Evolutionary conservation across 1,140 invertebrate genomes (phyloP).

Genomic region (Pogonomyrmex barbatus): DNA sequence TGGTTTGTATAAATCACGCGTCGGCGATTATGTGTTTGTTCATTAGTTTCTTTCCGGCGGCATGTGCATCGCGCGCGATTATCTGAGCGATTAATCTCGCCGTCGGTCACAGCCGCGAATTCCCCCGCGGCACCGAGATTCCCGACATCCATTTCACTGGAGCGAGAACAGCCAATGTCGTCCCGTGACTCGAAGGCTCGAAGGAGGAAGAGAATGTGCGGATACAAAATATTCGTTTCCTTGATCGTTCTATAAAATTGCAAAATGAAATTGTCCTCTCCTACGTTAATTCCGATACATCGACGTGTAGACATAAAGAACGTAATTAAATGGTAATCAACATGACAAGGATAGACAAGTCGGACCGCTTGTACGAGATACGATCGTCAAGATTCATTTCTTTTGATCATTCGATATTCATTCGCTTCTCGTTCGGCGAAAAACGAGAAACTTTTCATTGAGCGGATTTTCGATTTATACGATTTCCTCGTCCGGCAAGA

Average conservation of each 20-base stretch:
- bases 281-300: conserved; percentile 30
- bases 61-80: conserved; percentile 69
- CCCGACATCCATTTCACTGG: conserved; percentile 29
- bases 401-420: neutral
- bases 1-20: conserved; percentile 69
- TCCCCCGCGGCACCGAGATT: conserved; percentile 47
- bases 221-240: conserved; percentile 35
- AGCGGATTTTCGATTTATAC: conserved; percentile 28
- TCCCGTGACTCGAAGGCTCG: conserved; percentile 5
- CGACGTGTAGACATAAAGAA: neutral
- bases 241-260: conserved; percentile 20
- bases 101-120: conserved; percentile 60
- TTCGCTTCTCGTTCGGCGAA: neutral
- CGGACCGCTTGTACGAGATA: conserved; percentile 23
- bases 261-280: conserved; percentile 32
- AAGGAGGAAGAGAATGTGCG: neutral
- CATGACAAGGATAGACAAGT: neutral
- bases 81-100: conserved; percentile 73
- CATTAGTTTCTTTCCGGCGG: conserved; percentile 74
- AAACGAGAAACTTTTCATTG: conserved; percentile 13
- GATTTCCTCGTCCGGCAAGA: conserved; percentile 38
- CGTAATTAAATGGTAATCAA: conserved; percentile 22
- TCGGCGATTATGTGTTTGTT: conserved; percentile 68
- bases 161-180: conserved; percentile 39
- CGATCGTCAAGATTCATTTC: conserved; percentile 12